Base-by-base conservation (phyloP, 2,797 vertebrate species). In the Crax fasciolata region DNA sequence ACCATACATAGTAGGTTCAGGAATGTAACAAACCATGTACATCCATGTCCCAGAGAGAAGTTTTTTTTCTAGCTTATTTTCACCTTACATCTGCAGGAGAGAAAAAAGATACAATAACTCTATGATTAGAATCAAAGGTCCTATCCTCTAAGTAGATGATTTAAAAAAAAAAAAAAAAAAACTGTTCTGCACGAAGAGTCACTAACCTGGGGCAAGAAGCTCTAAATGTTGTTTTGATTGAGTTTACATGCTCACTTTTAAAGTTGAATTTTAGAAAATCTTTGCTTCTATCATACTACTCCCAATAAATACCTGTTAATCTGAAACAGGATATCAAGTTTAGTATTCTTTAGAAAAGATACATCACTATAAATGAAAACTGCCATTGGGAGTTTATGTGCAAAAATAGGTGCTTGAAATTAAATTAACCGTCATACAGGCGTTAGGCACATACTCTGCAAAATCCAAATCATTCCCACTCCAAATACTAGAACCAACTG, bases 1-100 rank as follows among this genome's bases (percentile, higher is more conserved):
- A 99, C 99, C 98, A 98, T 98, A 98, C 98, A 98, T 96, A 98
- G 98, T 98, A 98, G 97, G 98, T 97, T 98, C 98, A 98, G 98
- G 98, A 98, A 98, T 98, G 98, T 98, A 98, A 98, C 97, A 98
- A 98, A 98, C 98, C 98, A 98, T 97, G 98, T 97, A 97, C 98
- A 98, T 98, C 98, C 97, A 95, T 98, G 98, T 98, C 98, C 98
- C 97, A 98, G 97, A 97, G 97, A 97, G 98, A 98, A 98, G 97
- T 98, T 97, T 97, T 87, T 98, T 96, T 95, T 98, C 97, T 93
- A 97, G 98, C 97, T 98, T 97, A 97, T 98, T 98, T 98, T 99
- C 99, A 99, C 99, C 99, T 99, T 98, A 99, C 99, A 96, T 99
- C 99, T 98, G 99, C 98, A 98, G 98, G 81, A 93, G 94, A 96